phyloP scores from a whole-genome alignment of 2,797 vertebrate species.

The Enteromius treurensis region DNA sequence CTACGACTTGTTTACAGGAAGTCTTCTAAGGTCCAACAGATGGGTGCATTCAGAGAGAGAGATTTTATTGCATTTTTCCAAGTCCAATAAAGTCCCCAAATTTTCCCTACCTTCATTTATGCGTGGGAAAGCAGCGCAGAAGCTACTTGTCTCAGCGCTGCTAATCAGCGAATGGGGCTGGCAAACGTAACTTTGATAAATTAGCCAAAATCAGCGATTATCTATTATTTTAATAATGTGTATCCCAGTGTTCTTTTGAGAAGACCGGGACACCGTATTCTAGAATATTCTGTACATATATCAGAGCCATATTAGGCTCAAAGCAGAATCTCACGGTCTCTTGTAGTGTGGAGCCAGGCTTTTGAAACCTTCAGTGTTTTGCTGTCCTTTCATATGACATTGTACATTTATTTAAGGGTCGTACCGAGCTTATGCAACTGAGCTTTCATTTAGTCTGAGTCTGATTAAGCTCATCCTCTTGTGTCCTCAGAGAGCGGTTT shows the following conservation, averaged over 20 bases:
- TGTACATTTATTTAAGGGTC: conserved; percentile 52
- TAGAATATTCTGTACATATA: conserved; percentile 29
- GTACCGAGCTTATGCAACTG: conserved; percentile 58
- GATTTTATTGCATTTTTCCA: conserved; percentile 82
- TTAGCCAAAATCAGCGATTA: conserved; percentile 17
- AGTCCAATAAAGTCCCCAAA: conserved; percentile 72
- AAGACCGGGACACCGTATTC: not conserved
- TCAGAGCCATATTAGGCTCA: conserved; percentile 1
- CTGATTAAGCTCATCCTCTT: conserved; percentile 56
- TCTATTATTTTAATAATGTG: conserved; percentile 37
- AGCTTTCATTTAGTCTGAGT: conserved; percentile 59
- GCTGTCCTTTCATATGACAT: conserved; percentile 8
- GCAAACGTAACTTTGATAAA: conserved; percentile 50
- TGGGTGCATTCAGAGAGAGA: conserved; percentile 78
- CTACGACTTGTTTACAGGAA: conserved; percentile 82
- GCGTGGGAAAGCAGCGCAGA: conserved; percentile 75
- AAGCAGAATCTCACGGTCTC: not conserved
- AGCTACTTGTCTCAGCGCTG: conserved; percentile 41
- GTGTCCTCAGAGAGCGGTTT: conserved; percentile 63
- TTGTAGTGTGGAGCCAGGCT: not conserved
- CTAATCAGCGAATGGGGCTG: conserved; percentile 3
- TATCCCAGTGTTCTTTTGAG: not conserved
- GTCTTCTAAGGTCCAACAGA: conserved; percentile 77
- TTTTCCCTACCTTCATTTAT: conserved; percentile 72
- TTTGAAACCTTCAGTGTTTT: not conserved